A percentile compares a stretch with the other conserved stretches of the same genome.
These are phyloP conservation scores for Diploptera punctata DNA, from an alignment of 2,888 invertebrate species.

Conservation along the genomic window DNA sequence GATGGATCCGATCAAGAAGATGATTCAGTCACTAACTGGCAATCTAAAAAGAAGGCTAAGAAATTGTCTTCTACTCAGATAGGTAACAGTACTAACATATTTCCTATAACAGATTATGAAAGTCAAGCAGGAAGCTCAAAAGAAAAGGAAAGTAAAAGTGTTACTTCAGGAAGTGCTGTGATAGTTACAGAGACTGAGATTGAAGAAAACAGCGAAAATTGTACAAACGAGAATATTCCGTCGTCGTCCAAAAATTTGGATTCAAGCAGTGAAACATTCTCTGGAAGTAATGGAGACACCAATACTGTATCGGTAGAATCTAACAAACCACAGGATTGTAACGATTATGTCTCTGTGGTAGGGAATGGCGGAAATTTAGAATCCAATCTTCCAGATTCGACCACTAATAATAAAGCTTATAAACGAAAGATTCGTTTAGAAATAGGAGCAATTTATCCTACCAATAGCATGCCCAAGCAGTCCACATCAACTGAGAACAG, in stretches of 20 bases:
- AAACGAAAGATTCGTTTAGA: constrained; percentile 62
- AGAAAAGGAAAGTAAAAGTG: constrained; percentile 40
- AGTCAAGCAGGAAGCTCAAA: constrained; percentile 33
- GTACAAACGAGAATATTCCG: constrained; percentile 13
- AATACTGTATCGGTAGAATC: neutral
- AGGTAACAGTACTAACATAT: neutral
- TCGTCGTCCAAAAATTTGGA: constrained; percentile 13
- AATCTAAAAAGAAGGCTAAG: constrained; percentile 16
- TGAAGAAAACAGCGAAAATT: neutral
- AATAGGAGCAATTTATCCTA: constrained; percentile 51
- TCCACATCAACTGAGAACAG: constrained; percentile 45
- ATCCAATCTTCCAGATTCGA: constrained; percentile 38
- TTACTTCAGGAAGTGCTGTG: constrained; percentile 38
- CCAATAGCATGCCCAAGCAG: constrained; percentile 14
- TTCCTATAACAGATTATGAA: constrained; percentile 20
- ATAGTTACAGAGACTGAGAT: neutral
- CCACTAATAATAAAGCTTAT: constrained; percentile 55
- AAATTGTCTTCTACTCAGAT: neutral
- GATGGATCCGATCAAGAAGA: constrained; percentile 61
- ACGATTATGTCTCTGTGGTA: neutral
- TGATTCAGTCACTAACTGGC: constrained; percentile 41
- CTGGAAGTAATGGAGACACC: neutral
- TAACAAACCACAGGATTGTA: neutral
- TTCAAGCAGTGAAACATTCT: neutral
- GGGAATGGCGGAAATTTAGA: neutral